Base-by-base conservation (phyloP, 2,888 invertebrate genomes). In the Epinotia demarniana region DNA sequence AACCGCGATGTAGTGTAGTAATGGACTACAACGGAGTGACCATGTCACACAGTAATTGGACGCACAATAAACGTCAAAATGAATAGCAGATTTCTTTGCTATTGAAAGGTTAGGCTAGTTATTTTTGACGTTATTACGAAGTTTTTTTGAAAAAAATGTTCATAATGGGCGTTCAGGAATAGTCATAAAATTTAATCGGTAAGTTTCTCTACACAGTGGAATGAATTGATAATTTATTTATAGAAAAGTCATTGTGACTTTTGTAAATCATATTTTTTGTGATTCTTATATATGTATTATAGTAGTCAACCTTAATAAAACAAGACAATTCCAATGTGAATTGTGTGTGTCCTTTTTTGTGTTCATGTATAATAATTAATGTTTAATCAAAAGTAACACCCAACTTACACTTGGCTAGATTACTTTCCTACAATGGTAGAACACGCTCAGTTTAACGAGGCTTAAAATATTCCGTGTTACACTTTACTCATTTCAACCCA, bases 391-490 rank as follows among this genome's bases (percentile, higher is more conserved):
- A 57, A 16, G 19, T 58, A 69, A 69, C 58, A 69, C 58, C 58
- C 68, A 69, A 69, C 68, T 13, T 19, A 18, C 55, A 16, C 53
- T 53, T n/a, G 27, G 16, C 6, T 53, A 39, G 1, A 9, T 39
- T 39, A 39, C 16, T 39, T 43, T 55, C 8, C 18, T 57, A 57
- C 53, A 57, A 43, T 57, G 19, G 4, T 68, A 11, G 58, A 68
- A 58, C 27, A 57, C 68, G 57, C 23, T 43, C 19, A 58, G 68
- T 68, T 73, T 27, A 43, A n/a, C 49, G 53, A 33, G 11, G 13
- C 55, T 67, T 57, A 23, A 73, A 74, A 62, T 46, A 64, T 58
- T 69, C 63, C 63, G 62, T 74, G 74, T 11, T 74, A 8, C n/a
- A 63, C 58, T 23, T 39, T 74, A 68, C 62, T 58, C 18, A 33